Percentiles rank a stretch among this genome's conserved stretches.
Conservation (phyloP, 2,888 invertebrate species). For the Calameuta pallipes region DNA sequence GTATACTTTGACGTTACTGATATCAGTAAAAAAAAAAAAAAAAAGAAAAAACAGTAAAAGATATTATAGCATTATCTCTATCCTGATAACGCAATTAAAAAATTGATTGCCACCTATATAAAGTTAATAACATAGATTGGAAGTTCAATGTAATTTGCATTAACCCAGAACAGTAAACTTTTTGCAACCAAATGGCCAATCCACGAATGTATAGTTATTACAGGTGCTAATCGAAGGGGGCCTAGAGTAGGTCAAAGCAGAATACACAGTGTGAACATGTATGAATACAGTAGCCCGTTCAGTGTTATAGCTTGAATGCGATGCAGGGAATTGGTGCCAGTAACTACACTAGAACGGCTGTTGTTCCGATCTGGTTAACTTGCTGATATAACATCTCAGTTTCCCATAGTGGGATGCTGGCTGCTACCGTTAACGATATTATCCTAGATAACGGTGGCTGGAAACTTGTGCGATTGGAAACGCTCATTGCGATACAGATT, state of each 20-base stretch:
- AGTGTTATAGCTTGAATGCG: not conserved
- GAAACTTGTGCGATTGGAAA: not conserved
- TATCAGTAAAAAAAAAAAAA: not conserved
- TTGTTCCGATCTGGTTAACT: constrained; percentile 24
- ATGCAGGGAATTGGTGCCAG: constrained; percentile 20
- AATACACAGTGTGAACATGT: not conserved
- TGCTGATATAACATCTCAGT: constrained; percentile 19
- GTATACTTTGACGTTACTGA: not conserved
- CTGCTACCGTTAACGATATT: constrained; percentile 4
- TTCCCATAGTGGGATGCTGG: constrained; percentile 3
- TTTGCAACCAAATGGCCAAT: not conserved
- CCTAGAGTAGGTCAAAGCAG: not conserved
- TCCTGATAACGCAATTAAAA: not conserved
- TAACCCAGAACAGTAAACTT: not conserved
- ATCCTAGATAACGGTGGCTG: not conserved
- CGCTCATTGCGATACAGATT: not conserved
- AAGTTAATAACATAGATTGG: not conserved
- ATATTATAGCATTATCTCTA: not conserved
- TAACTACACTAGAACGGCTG: not conserved
- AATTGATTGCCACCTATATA: not conserved
- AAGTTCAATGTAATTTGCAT: not conserved
- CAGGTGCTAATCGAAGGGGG: not conserved
- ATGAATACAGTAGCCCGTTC: constrained; percentile 2
- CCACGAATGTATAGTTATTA: not conserved
- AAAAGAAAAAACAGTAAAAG: not conserved